Percentiles rank a stretch among this genome's conserved stretches.
These are phyloP conservation scores for Microcebus jonahi DNA, from an alignment of 2,113 vertebrate species.

Conservation along the genomic window DNA sequence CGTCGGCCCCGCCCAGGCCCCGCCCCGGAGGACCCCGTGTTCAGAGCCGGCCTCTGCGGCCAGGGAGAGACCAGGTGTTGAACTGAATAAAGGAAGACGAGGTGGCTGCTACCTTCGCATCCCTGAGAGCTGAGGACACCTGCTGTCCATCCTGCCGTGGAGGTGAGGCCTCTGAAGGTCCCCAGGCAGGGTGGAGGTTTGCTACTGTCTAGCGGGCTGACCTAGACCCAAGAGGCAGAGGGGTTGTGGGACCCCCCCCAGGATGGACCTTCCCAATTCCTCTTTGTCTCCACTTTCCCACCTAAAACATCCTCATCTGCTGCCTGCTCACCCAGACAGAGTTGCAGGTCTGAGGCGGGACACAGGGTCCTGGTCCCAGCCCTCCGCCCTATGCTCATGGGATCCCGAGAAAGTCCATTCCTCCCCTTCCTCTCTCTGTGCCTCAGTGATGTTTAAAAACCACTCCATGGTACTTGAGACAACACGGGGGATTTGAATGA, in stretches of 20 bases:
- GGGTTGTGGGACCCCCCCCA: background rate
- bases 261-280: background rate
- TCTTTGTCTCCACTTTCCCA: background rate
- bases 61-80: background rate
- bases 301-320: background rate
- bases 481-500: background rate
- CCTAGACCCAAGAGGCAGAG: background rate
- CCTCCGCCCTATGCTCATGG: accelerated
- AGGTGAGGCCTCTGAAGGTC: background rate
- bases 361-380: background rate
- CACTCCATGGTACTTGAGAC: background rate
- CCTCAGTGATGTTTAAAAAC: background rate
- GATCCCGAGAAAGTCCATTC: background rate
- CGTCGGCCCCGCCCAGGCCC: background rate
- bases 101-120: too few relatives aligned
- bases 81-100: background rate
- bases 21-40: too few relatives aligned
- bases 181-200: background rate
- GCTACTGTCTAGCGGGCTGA: background rate
- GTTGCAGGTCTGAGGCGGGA: too few relatives aligned
- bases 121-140: background rate
- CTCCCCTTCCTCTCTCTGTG: background rate
- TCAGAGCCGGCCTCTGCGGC: background rate
- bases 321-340: accelerated
- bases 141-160: background rate